Conservation (phyloP, 2,113 vertebrate species). For the Oryzias javanicus region DNA sequence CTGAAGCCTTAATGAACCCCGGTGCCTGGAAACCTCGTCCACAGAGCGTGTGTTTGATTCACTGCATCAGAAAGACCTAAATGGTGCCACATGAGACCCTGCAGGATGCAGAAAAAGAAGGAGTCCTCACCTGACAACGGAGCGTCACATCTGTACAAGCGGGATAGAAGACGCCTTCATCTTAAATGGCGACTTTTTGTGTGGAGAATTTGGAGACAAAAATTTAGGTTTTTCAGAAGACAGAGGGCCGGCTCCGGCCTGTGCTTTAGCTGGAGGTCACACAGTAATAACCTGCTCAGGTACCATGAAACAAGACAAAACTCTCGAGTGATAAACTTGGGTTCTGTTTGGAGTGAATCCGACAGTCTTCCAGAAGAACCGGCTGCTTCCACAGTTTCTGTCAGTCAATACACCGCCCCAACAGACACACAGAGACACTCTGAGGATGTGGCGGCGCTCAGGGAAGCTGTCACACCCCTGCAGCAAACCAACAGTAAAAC, state of each 20-base stretch:
- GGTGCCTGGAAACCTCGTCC: too few relatives aligned
- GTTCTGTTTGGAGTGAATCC: neutral
- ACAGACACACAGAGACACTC: neutral
- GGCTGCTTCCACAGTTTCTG: neutral
- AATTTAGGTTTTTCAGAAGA: constrained; percentile 15
- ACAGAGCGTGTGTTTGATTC: too few relatives aligned
- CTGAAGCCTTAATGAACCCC: too few relatives aligned
- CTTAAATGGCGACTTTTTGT: constrained; percentile 58
- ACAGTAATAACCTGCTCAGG: constrained; percentile 1
- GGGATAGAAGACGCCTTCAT: constrained; percentile 45
- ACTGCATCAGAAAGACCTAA: too few relatives aligned
- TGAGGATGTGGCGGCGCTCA: neutral
- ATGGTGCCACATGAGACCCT: neutral
- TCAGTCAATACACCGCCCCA: neutral
- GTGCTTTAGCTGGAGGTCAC: constrained; percentile 1
- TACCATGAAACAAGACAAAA: neutral
- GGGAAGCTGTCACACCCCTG: neutral
- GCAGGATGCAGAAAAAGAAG: constrained; percentile 21
- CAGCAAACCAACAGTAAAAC: neutral
- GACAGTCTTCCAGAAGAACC: neutral
- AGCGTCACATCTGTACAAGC: constrained; percentile 36
- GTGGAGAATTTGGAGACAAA: constrained; percentile 56
- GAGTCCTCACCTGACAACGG: constrained; percentile 40
- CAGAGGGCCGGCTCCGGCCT: neutral
- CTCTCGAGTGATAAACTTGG: neutral